Conservation (phyloP, 2,888 invertebrate species). For the Trichopria drosophilae region DNA sequence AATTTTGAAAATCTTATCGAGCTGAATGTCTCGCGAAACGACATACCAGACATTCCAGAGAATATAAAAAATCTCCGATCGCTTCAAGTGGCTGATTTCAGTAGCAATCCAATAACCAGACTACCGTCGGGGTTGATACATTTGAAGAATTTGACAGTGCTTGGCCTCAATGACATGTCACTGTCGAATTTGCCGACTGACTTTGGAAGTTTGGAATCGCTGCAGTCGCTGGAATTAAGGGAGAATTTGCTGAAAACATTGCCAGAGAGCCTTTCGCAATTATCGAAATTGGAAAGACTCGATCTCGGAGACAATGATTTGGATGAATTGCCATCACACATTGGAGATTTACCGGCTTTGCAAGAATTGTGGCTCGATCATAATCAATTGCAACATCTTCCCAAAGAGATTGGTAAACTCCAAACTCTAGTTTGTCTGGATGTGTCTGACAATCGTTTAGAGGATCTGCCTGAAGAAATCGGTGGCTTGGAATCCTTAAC, state of each 20-base stretch:
- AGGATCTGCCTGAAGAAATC: conserved; percentile 92
- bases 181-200: conserved; percentile 92
- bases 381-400: conserved; percentile 92
- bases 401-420: conserved; percentile 88
- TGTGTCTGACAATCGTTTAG: conserved; percentile 93
- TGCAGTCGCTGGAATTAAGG: conserved; percentile 92
- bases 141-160: conserved; percentile 87
- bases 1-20: conserved; percentile 98
- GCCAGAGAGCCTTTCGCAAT: conserved; percentile 86
- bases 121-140: conserved; percentile 95
- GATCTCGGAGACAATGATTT: conserved; percentile 99
- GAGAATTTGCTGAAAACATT: conserved; percentile 94
- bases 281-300: conserved; percentile 86
- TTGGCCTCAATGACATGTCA: conserved; percentile 97
- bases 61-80: conserved; percentile 93
- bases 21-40: conserved; percentile 97
- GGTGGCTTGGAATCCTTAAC: conserved; percentile 88
- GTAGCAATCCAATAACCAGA: conserved; percentile 97
- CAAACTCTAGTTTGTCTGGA: conserved; percentile 90
- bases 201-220: conserved; percentile 90
- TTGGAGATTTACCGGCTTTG: conserved; percentile 88
- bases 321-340: conserved; percentile 91
- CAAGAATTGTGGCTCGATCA: conserved; percentile 98
- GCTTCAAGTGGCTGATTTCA: conserved; percentile 95
- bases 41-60: conserved; percentile 98